phyloP scores from a whole-genome alignment of 2,888 invertebrate species.

The Eupithecia exiguata region DNA sequence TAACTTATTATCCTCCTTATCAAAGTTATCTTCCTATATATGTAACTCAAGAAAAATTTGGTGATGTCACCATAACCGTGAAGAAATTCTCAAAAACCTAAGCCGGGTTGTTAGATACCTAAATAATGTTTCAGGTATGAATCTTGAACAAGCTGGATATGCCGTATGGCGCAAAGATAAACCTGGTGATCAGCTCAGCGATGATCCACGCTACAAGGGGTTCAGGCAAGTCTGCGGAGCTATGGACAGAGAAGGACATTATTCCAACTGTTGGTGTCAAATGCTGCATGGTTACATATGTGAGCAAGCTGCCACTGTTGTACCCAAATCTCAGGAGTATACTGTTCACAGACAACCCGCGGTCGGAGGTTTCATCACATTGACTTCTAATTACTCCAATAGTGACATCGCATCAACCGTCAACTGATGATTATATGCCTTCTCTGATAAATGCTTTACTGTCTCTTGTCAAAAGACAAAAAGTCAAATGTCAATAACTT shows the following conservation, averaged over 20 bases:
- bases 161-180: neutral
- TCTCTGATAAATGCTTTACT: too few species aligned
- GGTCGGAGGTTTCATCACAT: neutral
- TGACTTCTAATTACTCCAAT: neutral
- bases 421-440: neutral
- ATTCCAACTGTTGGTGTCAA: constrained; percentile 3
- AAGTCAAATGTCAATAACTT: too few species aligned
- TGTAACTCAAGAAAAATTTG: too few species aligned
- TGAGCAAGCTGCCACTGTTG: neutral
- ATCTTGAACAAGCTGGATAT: neutral
- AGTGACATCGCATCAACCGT: neutral
- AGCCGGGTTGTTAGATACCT: neutral
- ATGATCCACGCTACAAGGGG: neutral
- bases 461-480: too few species aligned
- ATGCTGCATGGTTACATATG: neutral
- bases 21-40: too few species aligned
- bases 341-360: neutral
- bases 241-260: constrained; percentile 1
- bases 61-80: too few species aligned
- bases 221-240: neutral
- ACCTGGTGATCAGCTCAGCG: neutral
- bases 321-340: neutral
- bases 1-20: too few species aligned
- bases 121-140: neutral
- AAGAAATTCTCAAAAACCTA: too few species aligned